phyloP scores from a whole-genome alignment of 2,888 invertebrate species.

The Pteria penguin region DNA sequence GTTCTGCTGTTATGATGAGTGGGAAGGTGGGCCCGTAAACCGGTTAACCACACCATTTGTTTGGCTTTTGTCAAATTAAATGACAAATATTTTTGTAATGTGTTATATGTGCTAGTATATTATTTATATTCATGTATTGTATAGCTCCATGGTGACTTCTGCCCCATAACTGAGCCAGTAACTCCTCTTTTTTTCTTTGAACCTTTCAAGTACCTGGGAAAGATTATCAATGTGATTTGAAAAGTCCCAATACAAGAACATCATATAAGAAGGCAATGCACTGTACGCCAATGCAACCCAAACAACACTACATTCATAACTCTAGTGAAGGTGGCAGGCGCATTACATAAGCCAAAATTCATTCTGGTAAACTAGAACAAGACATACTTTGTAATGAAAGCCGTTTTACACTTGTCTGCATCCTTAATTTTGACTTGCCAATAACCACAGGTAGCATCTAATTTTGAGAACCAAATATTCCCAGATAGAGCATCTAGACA shows the following conservation, averaged over 20 bases:
- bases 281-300: constrained; percentile 43
- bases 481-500: background rate
- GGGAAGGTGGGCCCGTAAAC: too few relatives aligned
- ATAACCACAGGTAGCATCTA: background rate
- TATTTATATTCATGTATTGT: too few relatives aligned
- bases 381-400: constrained; percentile 43
- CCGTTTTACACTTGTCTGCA: constrained; percentile 35
- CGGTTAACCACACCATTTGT: too few relatives aligned
- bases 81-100: too few relatives aligned
- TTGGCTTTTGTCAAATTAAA: too few relatives aligned
- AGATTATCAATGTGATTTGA: constrained; percentile 40
- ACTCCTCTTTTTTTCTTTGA: constrained; percentile 37
- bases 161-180: too few relatives aligned
- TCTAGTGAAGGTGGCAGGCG: constrained; percentile 32
- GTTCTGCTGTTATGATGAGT: too few relatives aligned
- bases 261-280: constrained; percentile 49
- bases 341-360: constrained; percentile 45
- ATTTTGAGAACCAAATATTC: background rate
- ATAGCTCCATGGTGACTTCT: too few relatives aligned
- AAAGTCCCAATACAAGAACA: constrained; percentile 36
- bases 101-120: too few relatives aligned
- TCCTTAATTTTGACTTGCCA: background rate
- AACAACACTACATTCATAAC: constrained; percentile 46
- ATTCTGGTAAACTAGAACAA: constrained; percentile 39
- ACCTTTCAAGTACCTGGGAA: constrained; percentile 33